phyloP scores from a whole-genome alignment of 2,888 invertebrate genomes.

The Sicus ferrugineus region DNA sequence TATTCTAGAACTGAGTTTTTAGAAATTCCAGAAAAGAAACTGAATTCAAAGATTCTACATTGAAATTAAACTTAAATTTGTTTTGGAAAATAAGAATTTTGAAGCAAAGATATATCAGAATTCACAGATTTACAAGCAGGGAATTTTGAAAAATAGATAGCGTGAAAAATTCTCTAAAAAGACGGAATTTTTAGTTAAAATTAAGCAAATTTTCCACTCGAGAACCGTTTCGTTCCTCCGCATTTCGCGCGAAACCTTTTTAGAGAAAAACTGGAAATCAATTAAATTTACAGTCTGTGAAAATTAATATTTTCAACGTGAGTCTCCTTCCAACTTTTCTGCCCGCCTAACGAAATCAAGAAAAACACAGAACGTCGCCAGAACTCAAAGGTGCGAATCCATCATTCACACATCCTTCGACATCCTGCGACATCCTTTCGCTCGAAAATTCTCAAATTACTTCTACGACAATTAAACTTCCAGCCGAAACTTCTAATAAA shows the following conservation, averaged over 20 bases:
- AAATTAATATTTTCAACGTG: no score
- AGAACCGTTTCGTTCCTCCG: neutral
- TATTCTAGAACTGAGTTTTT: neutral
- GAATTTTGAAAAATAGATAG: neutral
- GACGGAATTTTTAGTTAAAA: no score
- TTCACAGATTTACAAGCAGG: neutral
- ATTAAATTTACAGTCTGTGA: no score
- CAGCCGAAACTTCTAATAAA: slow-evolving; percentile 14
- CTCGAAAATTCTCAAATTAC: slow-evolving; percentile 3
- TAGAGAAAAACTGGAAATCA: no score
- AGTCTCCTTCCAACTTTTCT: no score
- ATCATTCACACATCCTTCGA: no score
- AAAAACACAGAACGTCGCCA: no score
- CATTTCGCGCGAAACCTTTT: no score
- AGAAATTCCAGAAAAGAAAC: neutral
- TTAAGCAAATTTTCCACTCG: neutral
- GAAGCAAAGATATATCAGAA: neutral
- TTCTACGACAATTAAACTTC: slow-evolving; percentile 10
- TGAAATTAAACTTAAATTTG: neutral
- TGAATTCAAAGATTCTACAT: neutral
- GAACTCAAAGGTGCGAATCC: no score
- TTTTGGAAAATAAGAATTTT: neutral
- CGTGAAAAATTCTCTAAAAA: neutral
- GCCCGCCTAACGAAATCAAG: no score
- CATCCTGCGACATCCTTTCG: neutral